These are phyloP conservation scores for Cricetomys ansorgei DNA, from an alignment of 2,113 vertebrate species.

Conservation along the genomic window DNA sequence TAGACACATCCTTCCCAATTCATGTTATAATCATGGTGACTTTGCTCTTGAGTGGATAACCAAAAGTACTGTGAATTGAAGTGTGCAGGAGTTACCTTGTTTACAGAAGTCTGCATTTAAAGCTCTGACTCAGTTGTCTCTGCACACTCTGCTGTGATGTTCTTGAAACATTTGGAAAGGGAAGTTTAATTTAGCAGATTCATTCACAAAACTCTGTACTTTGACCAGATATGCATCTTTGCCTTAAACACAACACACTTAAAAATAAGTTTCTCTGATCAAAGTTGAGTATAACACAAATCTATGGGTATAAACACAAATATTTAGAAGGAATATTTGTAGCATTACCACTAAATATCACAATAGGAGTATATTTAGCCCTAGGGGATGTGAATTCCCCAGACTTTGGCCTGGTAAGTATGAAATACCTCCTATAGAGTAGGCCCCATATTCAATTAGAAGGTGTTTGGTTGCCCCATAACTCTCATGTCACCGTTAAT, in stretches of 20 bases:
- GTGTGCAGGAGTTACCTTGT: not conserved
- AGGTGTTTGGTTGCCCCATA: not conserved
- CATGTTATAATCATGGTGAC: not conserved
- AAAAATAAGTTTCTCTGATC: not conserved
- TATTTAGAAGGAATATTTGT: not conserved
- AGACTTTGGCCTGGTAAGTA: not conserved
- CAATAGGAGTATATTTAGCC: not conserved
- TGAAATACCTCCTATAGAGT: not conserved
- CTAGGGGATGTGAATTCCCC: not conserved
- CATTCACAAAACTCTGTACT: not conserved
- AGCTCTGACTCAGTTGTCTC: not conserved
- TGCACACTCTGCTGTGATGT: not conserved
- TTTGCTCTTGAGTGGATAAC: not conserved
- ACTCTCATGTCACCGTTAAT: not conserved
- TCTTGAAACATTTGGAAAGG: not conserved
- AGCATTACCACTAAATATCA: not conserved
- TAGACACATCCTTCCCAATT: not conserved
- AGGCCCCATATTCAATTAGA: not conserved
- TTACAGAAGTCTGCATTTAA: not conserved
- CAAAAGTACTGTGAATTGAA: not conserved
- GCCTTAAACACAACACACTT: not conserved
- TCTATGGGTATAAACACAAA: not conserved
- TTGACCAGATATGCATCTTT: not conserved
- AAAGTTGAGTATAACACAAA: not conserved
- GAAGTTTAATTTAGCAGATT: not conserved